phyloP scores from a whole-genome alignment of 2,113 vertebrate species.

The Emydura subglobosa region DNA sequence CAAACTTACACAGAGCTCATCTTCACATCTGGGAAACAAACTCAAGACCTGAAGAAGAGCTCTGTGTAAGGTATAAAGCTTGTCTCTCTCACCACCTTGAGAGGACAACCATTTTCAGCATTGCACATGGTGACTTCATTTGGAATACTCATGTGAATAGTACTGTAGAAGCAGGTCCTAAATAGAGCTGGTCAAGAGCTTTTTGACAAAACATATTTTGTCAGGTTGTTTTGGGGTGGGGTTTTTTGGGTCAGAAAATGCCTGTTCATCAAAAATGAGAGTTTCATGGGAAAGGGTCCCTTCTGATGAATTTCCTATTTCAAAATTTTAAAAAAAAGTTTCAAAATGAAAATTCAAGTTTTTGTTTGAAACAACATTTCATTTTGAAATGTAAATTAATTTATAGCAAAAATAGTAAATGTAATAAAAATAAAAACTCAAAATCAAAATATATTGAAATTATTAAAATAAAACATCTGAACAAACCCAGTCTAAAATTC shows the following conservation, averaged over 20 bases:
- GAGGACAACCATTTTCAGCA: background rate
- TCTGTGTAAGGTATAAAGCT: too few relatives aligned
- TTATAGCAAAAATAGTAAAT: background rate
- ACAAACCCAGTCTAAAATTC: background rate
- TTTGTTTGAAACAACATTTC: background rate
- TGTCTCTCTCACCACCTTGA: too few relatives aligned
- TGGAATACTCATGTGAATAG: background rate
- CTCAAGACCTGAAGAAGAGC: too few relatives aligned
- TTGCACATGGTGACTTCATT: background rate
- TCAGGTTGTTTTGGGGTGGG: too few relatives aligned
- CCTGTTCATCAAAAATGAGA: background rate
- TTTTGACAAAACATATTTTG: background rate
- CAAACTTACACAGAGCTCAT: too few relatives aligned
- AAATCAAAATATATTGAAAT: background rate
- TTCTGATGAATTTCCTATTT: background rate
- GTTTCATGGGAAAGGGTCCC: background rate
- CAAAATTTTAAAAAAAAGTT: background rate
- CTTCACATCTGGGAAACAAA: too few relatives aligned
- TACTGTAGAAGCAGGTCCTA: background rate
- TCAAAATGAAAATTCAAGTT: background rate
- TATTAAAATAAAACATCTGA: background rate
- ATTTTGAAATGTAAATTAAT: background rate
- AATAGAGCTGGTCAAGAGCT: background rate
- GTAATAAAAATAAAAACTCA: background rate
- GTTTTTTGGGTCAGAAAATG: background rate